Base-by-base conservation (phyloP, 2,888 invertebrate species). In the Dynastes hyllus region DNA sequence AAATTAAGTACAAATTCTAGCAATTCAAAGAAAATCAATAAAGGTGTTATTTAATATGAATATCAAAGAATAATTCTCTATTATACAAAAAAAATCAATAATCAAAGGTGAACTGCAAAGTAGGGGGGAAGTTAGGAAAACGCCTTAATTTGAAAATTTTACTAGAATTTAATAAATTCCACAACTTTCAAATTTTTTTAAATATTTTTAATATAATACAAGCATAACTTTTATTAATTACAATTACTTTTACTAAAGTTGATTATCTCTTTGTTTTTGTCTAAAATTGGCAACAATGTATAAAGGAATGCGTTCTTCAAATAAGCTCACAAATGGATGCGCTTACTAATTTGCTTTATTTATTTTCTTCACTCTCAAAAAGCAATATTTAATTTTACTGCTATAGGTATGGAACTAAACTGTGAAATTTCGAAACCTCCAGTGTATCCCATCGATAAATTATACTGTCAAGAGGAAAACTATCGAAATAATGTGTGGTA, bases 261-360 rank as follows among this genome's bases (percentile, higher is more conserved):
- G 22, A 22, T 58, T 27, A 22, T 58, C 1, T 5, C 4, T 58
- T 22, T 16, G 22, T 58, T 16, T 45, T 58, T 16, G 9, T 58
- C 3, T 5, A 32, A 37, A 58, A 55, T 69, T 69, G 77, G 58
- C 77, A 77, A 77, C 77, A 13, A 11, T 40, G 67, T 58, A 6
- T 58, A 22, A 55, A 77, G 77, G 69, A 67, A 77, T 77, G 69
- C 61, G 61, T 61, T 27, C 58, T 71, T 58, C 29, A 71, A 69
- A 51, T 50, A 13, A 5, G 32, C 9, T 2, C 29, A 32, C 63
- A 32, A 32, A 63, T 63, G 63, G 63, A 9, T 32, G 63, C 63
- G 13, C 9, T 9, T 13, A 32, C 45, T 2, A 45, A 11, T 45
- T 11, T 32, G 9, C 9, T 32, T 9, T 13, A 32, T 63, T 63